Base-by-base conservation (phyloP, 2,888 invertebrate species). In the Petrolisthes manimaculis region DNA sequence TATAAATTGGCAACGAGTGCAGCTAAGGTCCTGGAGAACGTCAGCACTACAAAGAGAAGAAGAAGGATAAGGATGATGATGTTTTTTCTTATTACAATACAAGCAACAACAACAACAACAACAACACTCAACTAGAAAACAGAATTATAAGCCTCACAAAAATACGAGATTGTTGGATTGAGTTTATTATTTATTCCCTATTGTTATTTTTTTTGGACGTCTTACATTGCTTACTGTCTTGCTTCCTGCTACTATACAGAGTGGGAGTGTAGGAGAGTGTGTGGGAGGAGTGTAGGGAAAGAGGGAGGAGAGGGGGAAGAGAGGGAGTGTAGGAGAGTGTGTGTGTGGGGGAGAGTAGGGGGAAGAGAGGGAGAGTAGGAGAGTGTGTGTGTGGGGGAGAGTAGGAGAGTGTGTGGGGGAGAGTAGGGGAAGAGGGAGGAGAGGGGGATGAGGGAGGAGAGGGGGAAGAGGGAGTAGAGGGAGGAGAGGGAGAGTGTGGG, bases 241-340 rank as follows among this genome's bases (percentile, higher is more conserved):
- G 74, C 37, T n/a, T 18, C 18, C 4, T 69, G 21, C 69, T n/a
- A 53, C 6, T 5, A 77, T 18, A 54, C 9, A 53, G 54, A n/a
- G 9, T 4, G 54, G 8, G 78, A 78, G 78, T 6, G 14, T 54
- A 2, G n/a, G 51, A 12, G 77, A 12, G 77, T 37, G 75, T 37
- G 75, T 37, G 75, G 51, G 75, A 75, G 75, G 51, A 53, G 53
- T 51, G 53, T 51, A 77, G 77, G 53, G 77, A 77, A 53, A 78
- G 78, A 78, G 78, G 54, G 78, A 78, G 78, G 21, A 55, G 55
- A 55, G 55, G 78, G 55, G 78, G 55, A 55, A 78, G 78, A 78
- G 78, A 78, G 78, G 55, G 78, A 78, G 78, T 54, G 78, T 54
- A 55, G 55, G 78, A 78, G 78, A 78, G 78, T 54, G 14, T 61